Percentiles rank a stretch among this genome's conserved stretches.
Conservation (phyloP, 2,113 vertebrate genomes). For the Eleginops maclovinus region DNA sequence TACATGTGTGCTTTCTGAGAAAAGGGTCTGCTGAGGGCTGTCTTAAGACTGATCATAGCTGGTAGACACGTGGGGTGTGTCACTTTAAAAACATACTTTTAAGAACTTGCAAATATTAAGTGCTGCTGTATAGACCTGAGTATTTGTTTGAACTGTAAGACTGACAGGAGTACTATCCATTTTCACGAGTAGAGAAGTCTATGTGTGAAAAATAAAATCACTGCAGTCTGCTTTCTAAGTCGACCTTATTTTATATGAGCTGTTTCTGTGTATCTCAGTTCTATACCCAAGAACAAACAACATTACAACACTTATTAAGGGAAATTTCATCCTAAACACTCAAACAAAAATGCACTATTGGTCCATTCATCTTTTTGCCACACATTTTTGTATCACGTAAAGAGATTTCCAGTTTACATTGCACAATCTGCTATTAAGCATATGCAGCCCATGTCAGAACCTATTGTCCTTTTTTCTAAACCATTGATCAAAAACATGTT, state of each 20-base stretch:
- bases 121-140: conserved; percentile 14
- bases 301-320: not conserved
- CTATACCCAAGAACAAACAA: not conserved
- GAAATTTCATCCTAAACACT: not conserved
- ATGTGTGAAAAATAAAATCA: not conserved
- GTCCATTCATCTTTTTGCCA: too few relatives aligned
- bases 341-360: too few relatives aligned
- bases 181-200: not conserved
- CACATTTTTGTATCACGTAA: not conserved
- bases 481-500: not conserved
- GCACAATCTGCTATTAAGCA: not conserved
- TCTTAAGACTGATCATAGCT: conserved; percentile 51
- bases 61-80: conserved; percentile 18
- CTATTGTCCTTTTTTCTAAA: not conserved
- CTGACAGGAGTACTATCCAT: conserved; percentile 4
- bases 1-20: conserved; percentile 41
- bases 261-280: not conserved
- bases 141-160: conserved; percentile 17
- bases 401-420: not conserved
- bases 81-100: conserved; percentile 41
- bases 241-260: too few relatives aligned
- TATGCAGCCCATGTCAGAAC: not conserved
- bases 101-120: conserved; percentile 26
- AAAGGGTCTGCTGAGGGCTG: conserved; percentile 53
- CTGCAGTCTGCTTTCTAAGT: not conserved